These are phyloP conservation scores for Drosophila ezoana DNA, from an alignment of 2,888 invertebrate genomes.

Conservation along the genomic window DNA sequence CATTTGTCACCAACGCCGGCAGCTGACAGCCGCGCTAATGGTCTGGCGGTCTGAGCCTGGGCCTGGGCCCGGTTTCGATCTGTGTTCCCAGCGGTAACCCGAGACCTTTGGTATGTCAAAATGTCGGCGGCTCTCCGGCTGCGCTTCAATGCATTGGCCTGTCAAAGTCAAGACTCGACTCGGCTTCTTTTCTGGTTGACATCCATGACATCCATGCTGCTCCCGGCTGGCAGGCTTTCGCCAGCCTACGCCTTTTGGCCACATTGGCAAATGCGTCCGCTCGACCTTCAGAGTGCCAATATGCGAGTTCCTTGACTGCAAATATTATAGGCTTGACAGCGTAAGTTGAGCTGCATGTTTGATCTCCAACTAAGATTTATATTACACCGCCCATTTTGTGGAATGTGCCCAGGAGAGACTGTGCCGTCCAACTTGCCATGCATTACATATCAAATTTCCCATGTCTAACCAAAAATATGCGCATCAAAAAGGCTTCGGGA, in stretches of 20 bases:
- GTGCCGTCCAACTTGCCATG: slow-evolving; percentile 13
- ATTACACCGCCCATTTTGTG: slow-evolving; percentile 6
- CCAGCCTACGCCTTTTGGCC: slow-evolving; percentile 29
- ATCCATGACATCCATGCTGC: slow-evolving; percentile 24
- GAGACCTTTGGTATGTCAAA: slow-evolving; percentile 73
- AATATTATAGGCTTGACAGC: slow-evolving; percentile 6
- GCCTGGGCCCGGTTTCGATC: slow-evolving; percentile 32
- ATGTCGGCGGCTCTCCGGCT: slow-evolving; percentile 2
- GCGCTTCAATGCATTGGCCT: slow-evolving; percentile 41
- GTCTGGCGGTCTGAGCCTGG: slow-evolving; percentile 2
- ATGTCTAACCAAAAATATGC: slow-evolving; percentile 71
- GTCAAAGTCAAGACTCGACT: slow-evolving; percentile 69
- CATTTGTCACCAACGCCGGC: slow-evolving; percentile 34
- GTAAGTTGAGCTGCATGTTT: slow-evolving; percentile 1
- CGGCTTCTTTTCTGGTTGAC: slow-evolving; percentile 63
- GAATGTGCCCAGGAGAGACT: background rate
- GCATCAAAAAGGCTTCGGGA: slow-evolving; percentile 49
- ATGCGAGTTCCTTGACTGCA: background rate
- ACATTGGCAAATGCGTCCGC: slow-evolving; percentile 32
- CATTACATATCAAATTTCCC: slow-evolving; percentile 59
- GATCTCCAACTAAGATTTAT: slow-evolving; percentile 3
- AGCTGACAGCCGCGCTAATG: slow-evolving; percentile 68
- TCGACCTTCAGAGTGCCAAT: slow-evolving; percentile 12
- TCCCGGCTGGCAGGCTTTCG: slow-evolving; percentile 3
- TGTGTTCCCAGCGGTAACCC: slow-evolving; percentile 69